Base-by-base conservation (phyloP, 2,113 vertebrate genomes). In the Leuciscus idus region DNA sequence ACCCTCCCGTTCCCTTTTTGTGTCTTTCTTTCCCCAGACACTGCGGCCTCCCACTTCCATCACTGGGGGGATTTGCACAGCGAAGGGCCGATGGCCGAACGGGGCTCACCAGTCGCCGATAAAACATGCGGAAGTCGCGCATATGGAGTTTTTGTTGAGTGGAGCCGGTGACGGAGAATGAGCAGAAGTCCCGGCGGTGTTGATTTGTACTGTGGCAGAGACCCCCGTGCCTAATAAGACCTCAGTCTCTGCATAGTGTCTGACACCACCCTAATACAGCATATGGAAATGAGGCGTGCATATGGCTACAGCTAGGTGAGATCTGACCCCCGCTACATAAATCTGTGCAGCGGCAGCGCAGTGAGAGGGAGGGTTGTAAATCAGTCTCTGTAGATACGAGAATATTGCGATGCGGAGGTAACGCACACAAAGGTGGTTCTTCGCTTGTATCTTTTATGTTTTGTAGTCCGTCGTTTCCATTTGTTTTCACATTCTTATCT, bases 171-270 rank as follows among this genome's bases (percentile, higher is more conserved):
- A 84, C 79, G 85, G 85, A 85, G 81, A 89, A 87, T 75, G 89
- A 90, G 87, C 85, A 43, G 73, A 59, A 88, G 85, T 92, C 90
- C 92, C 92, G 78, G 83, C 0, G 85, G 93, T 89, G 85, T 84
- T 12, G 84, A 55, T 87, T 92, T 91, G 92, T 91, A 91, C 92
- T 89, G 88, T 90, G 85, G 87, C 85, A 89, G 90, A 89, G 90
- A 93, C 86, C 92, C 92, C 90, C 90, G 89, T 85, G 93, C 87
- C 92, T 91, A 91, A 94, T 92, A 93, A 93, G 88, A 89, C 92
- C 92, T 88, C 90, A 84, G 89, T 89, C 88, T 89, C 85, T 88
- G 84, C 83, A 74, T 81, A 85, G 86, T 88, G 80, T 86, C 83
- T 88, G 88, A 91, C 90, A 88, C 81, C 85, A 89, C 86, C 84